Conservation (phyloP, 2,888 invertebrate genomes). For the Carcina quercana region DNA sequence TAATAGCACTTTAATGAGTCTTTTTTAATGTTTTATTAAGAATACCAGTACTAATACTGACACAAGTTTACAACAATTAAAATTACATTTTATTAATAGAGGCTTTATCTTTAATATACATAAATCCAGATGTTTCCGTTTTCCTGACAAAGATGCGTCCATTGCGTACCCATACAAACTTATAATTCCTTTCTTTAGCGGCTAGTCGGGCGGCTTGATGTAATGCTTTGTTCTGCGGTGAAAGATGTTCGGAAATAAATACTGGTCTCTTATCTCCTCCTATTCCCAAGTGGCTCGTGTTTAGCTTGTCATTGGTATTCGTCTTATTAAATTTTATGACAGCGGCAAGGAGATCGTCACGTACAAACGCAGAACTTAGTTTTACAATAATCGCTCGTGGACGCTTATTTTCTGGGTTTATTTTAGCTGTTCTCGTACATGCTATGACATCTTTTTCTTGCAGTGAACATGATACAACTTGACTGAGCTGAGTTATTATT, state of each 20-base stretch:
- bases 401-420: not conserved
- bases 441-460: not conserved
- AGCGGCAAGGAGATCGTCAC: not conserved
- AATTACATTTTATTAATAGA: not conserved
- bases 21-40: too few species aligned
- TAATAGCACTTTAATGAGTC: too few species aligned
- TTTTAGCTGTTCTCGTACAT: not conserved
- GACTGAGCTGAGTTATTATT: not conserved
- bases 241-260: slow-evolving; percentile 12
- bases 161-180: slow-evolving; percentile 14
- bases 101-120: not conserved
- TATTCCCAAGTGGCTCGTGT: not conserved
- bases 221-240: slow-evolving; percentile 11
- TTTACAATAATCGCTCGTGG: not conserved
- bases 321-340: slow-evolving; percentile 1
- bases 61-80: too few species aligned
- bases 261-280: slow-evolving; percentile 2
- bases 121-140: not conserved
- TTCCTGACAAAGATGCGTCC: slow-evolving; percentile 14
- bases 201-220: slow-evolving; percentile 12
- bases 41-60: too few species aligned
- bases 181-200: slow-evolving; percentile 11
- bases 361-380: not conserved
- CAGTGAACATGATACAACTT: not conserved
- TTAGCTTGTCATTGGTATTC: not conserved